Evolutionary conservation across 2,113 vertebrate genomes (phyloP).

Genomic region (Romanogobio albipinnatus): DNA sequence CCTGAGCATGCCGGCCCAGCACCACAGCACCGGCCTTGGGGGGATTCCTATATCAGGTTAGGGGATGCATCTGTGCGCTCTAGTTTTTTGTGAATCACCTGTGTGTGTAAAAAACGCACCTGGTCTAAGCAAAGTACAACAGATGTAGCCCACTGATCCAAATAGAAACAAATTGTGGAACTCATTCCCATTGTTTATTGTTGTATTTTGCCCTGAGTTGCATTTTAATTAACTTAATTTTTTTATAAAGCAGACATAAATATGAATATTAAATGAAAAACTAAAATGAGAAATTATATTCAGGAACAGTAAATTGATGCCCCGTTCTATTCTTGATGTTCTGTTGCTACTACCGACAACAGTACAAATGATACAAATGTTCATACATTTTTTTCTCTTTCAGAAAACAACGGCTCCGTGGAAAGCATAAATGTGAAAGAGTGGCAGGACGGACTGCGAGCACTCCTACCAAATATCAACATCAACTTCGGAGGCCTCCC

Average conservation of each 20-base stretch:
- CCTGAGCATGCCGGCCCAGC: slow-evolving; percentile 93
- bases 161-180: slow-evolving; percentile 16
- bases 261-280: too few species aligned
- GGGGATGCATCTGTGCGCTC: slow-evolving; percentile 52
- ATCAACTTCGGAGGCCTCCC: slow-evolving; percentile 99
- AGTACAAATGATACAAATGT: neutral
- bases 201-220: neutral
- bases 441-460: slow-evolving; percentile 99
- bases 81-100: slow-evolving; percentile 4
- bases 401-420: slow-evolving; percentile 97
- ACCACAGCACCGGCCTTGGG: slow-evolving; percentile 94
- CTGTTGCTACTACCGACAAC: too few species aligned
- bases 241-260: too few species aligned
- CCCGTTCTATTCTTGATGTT: too few species aligned
- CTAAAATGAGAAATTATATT: too few species aligned
- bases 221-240: neutral
- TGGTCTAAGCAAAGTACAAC: slow-evolving; percentile 22
- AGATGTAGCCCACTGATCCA: slow-evolving; percentile 38
- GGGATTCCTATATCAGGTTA: slow-evolving; percentile 98
- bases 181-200: neutral
- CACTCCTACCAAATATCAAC: slow-evolving; percentile 99
- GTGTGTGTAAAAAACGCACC: slow-evolving; percentile 6
- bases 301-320: too few species aligned
- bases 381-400: slow-evolving; percentile 60
- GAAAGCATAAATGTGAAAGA: slow-evolving; percentile 99